Base-by-base conservation (phyloP, 2,113 vertebrate species). In the Formicarius rufipectus region DNA sequence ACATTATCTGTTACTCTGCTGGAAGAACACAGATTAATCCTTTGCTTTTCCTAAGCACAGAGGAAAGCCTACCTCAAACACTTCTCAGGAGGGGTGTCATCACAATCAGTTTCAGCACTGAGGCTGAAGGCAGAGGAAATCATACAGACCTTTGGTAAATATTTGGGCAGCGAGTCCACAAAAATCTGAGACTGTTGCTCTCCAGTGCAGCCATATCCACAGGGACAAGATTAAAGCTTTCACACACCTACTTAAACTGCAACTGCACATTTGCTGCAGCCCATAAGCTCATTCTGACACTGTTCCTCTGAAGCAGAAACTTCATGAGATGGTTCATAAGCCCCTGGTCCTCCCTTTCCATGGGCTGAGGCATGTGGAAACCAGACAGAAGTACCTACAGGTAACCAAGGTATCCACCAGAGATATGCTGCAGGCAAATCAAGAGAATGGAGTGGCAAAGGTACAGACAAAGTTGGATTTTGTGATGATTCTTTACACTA, bases 301-400 rank as follows among this genome's bases (percentile, higher is more conserved):
- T 37, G 50, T 3, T 80, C 25, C 35, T 58, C 42, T 33, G 7
- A 7, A 30, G 53, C 0, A 78, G 45, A 56, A 68, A 50, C 35
- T 63, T 1, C 2, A 0, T 2, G 1, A 68, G 44, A 39, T 4
- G 17, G 19, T 14, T 71, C 55, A 11, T 17, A 4, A 1, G 14
- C 14, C 31, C 53, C 8, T 40, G 20, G 28, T 74, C 37, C 63
- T 49, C 44, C 37, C 40, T 13, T 56, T 77, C 25, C n/a, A 37
- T 4, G 25, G 22, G 37, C 3, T 62, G 28, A 10, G 12, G 6
- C 17, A 53, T 12, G 24, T 53, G 52, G 45, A 77, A 66, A 80
- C 11, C 67, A 80, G 56, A n/a, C 0, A 55, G 12, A 95, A 39
- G 6, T 25, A 72, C 8, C 35, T 75, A n/a, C 1, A 2, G 11